Evolutionary conservation across 2,797 vertebrate genomes (phyloP), one percentile per base, ranked within the genome.

Genomic region (Botia almorhae): DNA sequence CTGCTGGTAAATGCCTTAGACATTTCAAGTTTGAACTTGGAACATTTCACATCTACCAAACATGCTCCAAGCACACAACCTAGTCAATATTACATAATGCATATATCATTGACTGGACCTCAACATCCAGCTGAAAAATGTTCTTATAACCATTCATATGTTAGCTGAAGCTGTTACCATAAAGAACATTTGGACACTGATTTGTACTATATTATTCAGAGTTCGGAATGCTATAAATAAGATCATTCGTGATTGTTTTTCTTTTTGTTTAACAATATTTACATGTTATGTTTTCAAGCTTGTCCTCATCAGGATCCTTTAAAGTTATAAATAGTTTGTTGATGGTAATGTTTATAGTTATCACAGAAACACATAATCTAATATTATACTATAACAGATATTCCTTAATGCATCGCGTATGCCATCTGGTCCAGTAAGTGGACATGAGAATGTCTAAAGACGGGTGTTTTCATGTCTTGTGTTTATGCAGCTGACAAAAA

Each of bases 401-500:
- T 58, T 50, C 3, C 0, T 68, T 55, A 50, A 13, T 17, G 46
- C 8, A 46, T 48, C 7, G 0, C 36, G 13, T 53, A 8, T 36
- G 56, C 43, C 60, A 50, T 29, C 68, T 78, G 68, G 43, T 33
- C 43, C n/a, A 23, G n/a, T 63, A 63, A 78, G 53, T 60, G 23
- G 39, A 58, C 65, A 69, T 2, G 3, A 78, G 26, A 29, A 58
- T 53, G 55, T 78, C 51, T 58, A 36, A 58, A 11, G 51, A 69
- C 56, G n/a, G 26, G n/a, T 70, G 46, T 55, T 79, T 46, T 78
- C 43, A 60, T 69, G 39, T 69, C 64, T 60, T 63, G 19, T 69
- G 72, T 88, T 78, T 89, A 86, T 90, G 87, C 88, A 88, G 89
- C 87, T 85, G 93, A 88, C 88, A 91, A 90, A 92, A 92, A 84